Percentiles rank a stretch among this genome's conserved stretches.
Evolutionary conservation across 2,797 vertebrate species (phyloP).

Genomic region (Taeniopygia guttata): DNA sequence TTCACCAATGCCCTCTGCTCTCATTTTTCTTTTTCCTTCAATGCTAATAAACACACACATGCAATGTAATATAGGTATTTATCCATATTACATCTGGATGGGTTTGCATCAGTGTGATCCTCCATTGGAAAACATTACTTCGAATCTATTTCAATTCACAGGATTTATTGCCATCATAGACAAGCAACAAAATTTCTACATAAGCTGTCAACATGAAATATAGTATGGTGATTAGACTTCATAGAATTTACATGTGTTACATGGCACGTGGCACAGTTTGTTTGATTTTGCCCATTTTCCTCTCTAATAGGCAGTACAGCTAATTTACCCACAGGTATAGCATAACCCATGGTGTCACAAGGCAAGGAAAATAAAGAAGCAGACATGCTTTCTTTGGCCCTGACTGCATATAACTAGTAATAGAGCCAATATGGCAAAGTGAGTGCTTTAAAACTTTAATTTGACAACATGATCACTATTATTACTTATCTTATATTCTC

Average conservation of each 20-base stretch:
- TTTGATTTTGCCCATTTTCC: constrained; percentile 7
- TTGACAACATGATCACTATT: background rate
- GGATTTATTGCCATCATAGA: background rate
- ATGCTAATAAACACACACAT: background rate
- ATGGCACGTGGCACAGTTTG: background rate
- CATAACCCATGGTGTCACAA: background rate
- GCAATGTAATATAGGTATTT: background rate
- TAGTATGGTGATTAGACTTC: background rate
- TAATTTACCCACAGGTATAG: background rate
- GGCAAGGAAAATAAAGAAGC: background rate
- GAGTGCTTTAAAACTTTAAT: background rate
- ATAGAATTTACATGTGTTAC: background rate
- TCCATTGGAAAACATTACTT: constrained; percentile 21
- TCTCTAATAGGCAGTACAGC: background rate
- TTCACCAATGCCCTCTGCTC: background rate
- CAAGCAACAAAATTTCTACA: background rate
- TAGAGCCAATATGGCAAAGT: background rate
- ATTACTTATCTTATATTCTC: background rate
- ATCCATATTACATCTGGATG: background rate
- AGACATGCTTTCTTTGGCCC: background rate
- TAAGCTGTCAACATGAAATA: constrained; percentile 15
- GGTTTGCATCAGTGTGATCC: background rate
- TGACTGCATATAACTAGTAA: background rate
- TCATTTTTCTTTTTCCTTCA: constrained; percentile 8
- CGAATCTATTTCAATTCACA: background rate